phyloP scores from a whole-genome alignment of 2,888 invertebrate species.

The Cyaniris semiargus region DNA sequence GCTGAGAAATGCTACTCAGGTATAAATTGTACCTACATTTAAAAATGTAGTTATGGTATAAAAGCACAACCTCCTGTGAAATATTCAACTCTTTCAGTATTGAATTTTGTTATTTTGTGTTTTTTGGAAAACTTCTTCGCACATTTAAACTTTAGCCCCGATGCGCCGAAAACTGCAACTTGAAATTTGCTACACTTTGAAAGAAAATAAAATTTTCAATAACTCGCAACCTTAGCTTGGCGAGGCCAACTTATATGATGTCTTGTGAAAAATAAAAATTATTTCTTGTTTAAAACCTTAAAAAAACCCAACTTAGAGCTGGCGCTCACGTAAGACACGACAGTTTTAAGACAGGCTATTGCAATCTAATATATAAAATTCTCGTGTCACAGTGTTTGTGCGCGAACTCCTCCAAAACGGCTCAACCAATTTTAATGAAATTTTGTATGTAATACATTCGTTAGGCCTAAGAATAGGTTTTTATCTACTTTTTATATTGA shows the following conservation, averaged over 20 bases:
- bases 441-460: no score
- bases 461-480: no score
- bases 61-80: background rate
- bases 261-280: background rate
- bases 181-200: background rate
- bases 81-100: conserved; percentile 9
- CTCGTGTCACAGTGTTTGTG: no score
- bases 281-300: background rate
- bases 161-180: conserved; percentile 8
- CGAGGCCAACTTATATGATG: background rate
- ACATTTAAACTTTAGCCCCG: conserved; percentile 22
- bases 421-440: no score
- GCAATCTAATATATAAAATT: no score
- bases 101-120: conserved; percentile 9
- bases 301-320: background rate
- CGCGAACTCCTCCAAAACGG: no score
- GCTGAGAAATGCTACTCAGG: no score
- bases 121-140: background rate
- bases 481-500: no score
- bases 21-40: no score
- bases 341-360: no score
- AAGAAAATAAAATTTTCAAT: conserved; percentile 20
- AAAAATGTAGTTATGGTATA: no score
- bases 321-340: no score
- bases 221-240: conserved; percentile 10